Percentiles rank a stretch among this genome's conserved stretches.
These are phyloP conservation scores for Thrips palmi DNA, from an alignment of 1,140 invertebrate genomes.

Conservation along the genomic window DNA sequence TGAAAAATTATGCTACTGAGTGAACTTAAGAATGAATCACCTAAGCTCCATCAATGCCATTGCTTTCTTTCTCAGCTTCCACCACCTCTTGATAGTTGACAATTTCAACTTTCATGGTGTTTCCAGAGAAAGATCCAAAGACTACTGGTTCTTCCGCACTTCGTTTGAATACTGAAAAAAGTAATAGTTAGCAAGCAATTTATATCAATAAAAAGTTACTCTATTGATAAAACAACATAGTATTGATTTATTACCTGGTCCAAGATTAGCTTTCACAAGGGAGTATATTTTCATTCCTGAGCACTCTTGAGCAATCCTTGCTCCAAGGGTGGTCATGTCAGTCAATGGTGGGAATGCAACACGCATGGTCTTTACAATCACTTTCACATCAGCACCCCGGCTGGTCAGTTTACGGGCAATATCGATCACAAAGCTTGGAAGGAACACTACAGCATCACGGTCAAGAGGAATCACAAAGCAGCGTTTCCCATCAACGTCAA, in stretches of 20 bases:
- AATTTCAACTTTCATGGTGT: conserved; percentile 50
- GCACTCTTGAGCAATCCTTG: conserved; percentile 53
- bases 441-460: conserved; percentile 45
- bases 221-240: conserved; percentile 5
- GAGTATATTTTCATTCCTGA: conserved; percentile 47
- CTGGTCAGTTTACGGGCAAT: conserved; percentile 61
- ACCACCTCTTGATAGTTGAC: conserved; percentile 39
- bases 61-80: conserved; percentile 15
- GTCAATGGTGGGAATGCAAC: conserved; percentile 51
- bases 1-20: too few relatives aligned
- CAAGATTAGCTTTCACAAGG: conserved; percentile 41
- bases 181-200: conserved; percentile 7
- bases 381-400: conserved; percentile 55
- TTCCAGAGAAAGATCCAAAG: conserved; percentile 58
- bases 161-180: conserved; percentile 48
- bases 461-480: conserved; percentile 85
- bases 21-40: too few relatives aligned
- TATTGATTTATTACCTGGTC: conserved; percentile 14
- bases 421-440: conserved; percentile 56
- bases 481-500: conserved; percentile 51
- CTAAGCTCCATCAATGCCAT: too few relatives aligned
- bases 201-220: conserved; percentile 1
- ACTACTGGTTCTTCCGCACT: conserved; percentile 34
- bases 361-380: conserved; percentile 57
- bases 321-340: conserved; percentile 42